Conservation (phyloP, 2,888 invertebrate species). For the Euplexia lucipara region DNA sequence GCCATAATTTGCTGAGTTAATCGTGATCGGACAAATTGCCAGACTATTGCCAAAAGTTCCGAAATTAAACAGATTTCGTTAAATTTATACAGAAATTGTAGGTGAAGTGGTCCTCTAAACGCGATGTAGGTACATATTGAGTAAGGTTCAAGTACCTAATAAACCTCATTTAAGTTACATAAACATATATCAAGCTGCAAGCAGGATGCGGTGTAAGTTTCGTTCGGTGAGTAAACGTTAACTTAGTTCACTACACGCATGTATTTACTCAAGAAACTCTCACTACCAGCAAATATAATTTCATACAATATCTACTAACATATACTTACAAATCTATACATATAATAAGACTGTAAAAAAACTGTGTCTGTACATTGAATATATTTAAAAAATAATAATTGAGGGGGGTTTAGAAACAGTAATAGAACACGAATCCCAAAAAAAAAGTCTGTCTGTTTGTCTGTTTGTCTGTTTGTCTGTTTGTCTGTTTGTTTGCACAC, state of each 20-base stretch:
- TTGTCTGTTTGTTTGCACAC: no score
- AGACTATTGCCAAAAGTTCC: constrained; percentile 26
- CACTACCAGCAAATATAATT: constrained; percentile 11
- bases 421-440: no score
- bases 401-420: no score
- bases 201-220: constrained; percentile 56
- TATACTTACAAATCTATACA: no score
- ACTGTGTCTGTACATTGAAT: no score
- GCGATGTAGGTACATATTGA: constrained; percentile 11
- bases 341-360: no score
- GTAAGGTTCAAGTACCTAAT: constrained; percentile 33
- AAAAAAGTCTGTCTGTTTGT: no score
- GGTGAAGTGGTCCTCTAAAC: constrained; percentile 10
- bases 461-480: no score
- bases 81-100: constrained; percentile 17
- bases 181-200: constrained; percentile 56
- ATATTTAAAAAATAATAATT: no score
- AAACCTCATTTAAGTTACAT: constrained; percentile 41
- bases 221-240: constrained; percentile 35
- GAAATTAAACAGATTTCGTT: constrained; percentile 35
- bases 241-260: constrained; percentile 21
- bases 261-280: constrained; percentile 8
- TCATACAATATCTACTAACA: no score
- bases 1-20: constrained; percentile 28
- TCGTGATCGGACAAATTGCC: constrained; percentile 27